Conservation (phyloP, 1,140 invertebrate genomes). For the Papilio xuthus region DNA sequence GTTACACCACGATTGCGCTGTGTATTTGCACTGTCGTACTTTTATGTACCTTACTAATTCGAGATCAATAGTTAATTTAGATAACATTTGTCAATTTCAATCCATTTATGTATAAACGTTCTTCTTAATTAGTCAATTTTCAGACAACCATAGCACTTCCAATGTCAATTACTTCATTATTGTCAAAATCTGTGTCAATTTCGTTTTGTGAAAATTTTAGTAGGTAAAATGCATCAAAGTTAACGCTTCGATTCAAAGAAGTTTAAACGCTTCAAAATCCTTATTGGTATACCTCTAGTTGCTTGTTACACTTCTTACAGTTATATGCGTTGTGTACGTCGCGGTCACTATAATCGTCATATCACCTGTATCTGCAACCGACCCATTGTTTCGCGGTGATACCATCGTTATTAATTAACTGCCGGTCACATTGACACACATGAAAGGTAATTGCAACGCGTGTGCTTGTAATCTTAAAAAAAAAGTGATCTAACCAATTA, state of each 20-base stretch:
- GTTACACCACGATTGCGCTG: conserved; percentile 37
- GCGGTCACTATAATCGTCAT: not conserved
- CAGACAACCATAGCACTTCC: not conserved
- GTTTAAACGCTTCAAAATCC: not conserved
- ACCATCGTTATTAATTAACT: conserved; percentile 10
- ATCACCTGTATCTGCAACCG: conserved; percentile 1
- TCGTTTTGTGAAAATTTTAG: not conserved
- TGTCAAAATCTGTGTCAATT: not conserved
- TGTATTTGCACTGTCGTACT: conserved; percentile 18
- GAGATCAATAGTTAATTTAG: not conserved
- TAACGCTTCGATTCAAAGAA: not conserved
- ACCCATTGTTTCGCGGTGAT: not conserved
- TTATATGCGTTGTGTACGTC: not conserved
- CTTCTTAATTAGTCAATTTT: not conserved
- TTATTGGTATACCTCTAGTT: not conserved
- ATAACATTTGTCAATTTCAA: not conserved
- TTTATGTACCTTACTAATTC: conserved; percentile 22
- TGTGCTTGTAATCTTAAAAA: not conserved
- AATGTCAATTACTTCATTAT: not conserved
- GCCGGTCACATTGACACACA: not conserved
- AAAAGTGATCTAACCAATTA: not conserved
- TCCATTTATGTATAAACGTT: no score
- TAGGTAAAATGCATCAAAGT: not conserved
- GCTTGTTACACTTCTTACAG: not conserved
- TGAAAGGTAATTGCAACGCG: not conserved